Conservation (phyloP, 2,797 vertebrate species). For the Phaenicophaeus curvirostris region DNA sequence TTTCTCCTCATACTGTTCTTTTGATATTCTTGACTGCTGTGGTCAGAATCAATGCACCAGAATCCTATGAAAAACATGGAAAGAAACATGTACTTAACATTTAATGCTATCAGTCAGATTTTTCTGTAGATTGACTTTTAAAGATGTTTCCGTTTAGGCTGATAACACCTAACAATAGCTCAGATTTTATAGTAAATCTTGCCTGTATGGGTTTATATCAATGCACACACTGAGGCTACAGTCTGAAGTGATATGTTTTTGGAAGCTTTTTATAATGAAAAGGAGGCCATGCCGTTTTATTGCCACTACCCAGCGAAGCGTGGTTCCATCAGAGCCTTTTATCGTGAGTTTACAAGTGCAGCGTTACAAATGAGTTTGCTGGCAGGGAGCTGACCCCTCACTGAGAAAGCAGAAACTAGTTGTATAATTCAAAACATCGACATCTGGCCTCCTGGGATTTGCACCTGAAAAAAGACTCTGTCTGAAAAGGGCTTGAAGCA, state of each 20-base stretch:
- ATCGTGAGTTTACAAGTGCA: conserved; percentile 46
- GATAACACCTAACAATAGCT: neutral
- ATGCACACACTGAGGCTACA: neutral
- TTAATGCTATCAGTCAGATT: neutral
- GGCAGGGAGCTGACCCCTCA: conserved; percentile 42
- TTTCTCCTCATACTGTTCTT: conserved; percentile 14
- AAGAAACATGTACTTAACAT: neutral
- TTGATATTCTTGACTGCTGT: conserved; percentile 25
- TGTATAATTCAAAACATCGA: conserved; percentile 14
- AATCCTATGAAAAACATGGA: neutral
- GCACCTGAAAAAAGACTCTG: neutral
- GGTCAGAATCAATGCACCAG: conserved; percentile 3
- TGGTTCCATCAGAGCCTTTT: conserved; percentile 36
- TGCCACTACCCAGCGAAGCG: neutral
- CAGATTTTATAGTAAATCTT: neutral
- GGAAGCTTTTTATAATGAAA: conserved; percentile 8
- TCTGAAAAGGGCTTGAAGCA: neutral
- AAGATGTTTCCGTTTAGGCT: neutral
- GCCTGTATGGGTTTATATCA: neutral
- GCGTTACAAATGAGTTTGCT: conserved; percentile 54
- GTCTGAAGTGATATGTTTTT: neutral
- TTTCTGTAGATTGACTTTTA: neutral
- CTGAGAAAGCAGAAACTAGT: conserved; percentile 11
- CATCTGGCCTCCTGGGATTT: neutral
- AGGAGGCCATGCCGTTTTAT: conserved; percentile 2